Evolutionary conservation across 2,113 vertebrate species (phyloP).

Genomic region (Larimichthys polyactis): DNA sequence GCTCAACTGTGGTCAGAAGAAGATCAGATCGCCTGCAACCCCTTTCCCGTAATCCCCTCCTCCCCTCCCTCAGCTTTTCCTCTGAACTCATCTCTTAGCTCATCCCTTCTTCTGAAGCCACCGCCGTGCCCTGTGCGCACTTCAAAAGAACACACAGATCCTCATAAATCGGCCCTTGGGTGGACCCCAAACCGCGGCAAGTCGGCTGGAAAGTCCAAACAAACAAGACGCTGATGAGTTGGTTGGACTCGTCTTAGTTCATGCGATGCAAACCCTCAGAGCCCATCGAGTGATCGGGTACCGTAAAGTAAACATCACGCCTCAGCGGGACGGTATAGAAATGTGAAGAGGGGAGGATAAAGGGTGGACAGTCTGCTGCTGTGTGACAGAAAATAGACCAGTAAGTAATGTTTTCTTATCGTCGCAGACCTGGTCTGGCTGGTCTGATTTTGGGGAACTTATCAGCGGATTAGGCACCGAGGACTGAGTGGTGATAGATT

Average conservation of each 20-base stretch:
- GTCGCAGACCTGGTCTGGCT: conserved; percentile 57
- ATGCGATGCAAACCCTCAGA: conserved; percentile 8
- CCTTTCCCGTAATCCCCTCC: conserved; percentile 15
- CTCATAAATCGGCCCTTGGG: conserved; percentile 49
- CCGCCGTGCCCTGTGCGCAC: conserved; percentile 12
- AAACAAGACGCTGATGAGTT: conserved; percentile 68
- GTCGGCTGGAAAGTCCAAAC: conserved; percentile 68
- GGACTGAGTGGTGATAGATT: conserved; percentile 67
- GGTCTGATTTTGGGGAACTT: conserved; percentile 58
- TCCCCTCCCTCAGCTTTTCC: neutral
- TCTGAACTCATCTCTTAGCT: conserved; percentile 57
- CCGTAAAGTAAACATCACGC: conserved; percentile 57
- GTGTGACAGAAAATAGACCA: conserved; percentile 21
- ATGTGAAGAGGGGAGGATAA: conserved; percentile 8
- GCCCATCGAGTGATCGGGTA: conserved; percentile 45
- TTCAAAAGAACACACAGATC: conserved; percentile 61
- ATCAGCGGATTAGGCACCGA: conserved; percentile 61
- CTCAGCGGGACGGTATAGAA: conserved; percentile 15
- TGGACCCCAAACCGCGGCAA: conserved; percentile 39
- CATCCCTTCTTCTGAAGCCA: conserved; percentile 55
- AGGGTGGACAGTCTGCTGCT: conserved; percentile 11
- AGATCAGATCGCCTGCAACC: conserved; percentile 31
- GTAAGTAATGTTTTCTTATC: conserved; percentile 76
- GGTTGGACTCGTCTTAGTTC: conserved; percentile 54
- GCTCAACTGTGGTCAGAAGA: conserved; percentile 35